Percentiles rank a stretch among this genome's conserved stretches.
phyloP scores from a whole-genome alignment of 2,797 vertebrate genomes.

The Trematomus bernacchii region DNA sequence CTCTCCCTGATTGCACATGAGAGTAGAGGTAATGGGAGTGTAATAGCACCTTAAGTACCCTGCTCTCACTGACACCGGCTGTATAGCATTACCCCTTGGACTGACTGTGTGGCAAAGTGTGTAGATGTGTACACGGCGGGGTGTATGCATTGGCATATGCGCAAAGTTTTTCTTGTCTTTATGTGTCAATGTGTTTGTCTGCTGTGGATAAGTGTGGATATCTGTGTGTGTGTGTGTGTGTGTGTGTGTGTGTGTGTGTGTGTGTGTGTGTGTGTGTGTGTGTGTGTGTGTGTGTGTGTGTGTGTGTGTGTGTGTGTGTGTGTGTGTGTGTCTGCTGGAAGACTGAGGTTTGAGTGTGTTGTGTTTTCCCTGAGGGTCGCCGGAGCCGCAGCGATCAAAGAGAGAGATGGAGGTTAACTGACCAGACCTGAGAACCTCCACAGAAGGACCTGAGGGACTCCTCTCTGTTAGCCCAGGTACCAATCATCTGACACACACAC shows the following conservation, averaged over 20 bases:
- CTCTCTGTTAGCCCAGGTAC: conserved; percentile 79
- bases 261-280: conserved; percentile 41
- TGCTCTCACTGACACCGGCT: conserved; percentile 80
- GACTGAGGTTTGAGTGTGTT: conserved; percentile 71
- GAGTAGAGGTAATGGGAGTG: conserved; percentile 83
- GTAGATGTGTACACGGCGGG: conserved; percentile 23
- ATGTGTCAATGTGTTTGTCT: conserved; percentile 61
- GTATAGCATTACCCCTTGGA: conserved; percentile 78
- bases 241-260: conserved; percentile 27
- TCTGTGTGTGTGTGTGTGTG: conserved; percentile 40
- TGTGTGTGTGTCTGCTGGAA: conserved; percentile 44
- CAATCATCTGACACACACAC: conserved; percentile 77
- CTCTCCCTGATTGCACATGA: conserved; percentile 82
- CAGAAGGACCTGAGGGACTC: conserved; percentile 82
- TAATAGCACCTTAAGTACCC: conserved; percentile 85
- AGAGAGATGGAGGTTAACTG: conserved; percentile 85
- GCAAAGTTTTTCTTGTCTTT: conserved; percentile 53
- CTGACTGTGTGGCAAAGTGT: conserved; percentile 57
- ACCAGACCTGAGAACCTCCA: conserved; percentile 84
- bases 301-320: conserved; percentile 27
- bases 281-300: conserved; percentile 29
- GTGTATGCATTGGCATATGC: conserved; percentile 57
- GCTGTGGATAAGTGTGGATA: conserved; percentile 41
- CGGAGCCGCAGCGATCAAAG: conserved; percentile 81
- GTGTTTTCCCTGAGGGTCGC: conserved; percentile 81